These are phyloP conservation scores for Columba guinea DNA, from an alignment of 2,797 vertebrate genomes.

Conservation along the genomic window DNA sequence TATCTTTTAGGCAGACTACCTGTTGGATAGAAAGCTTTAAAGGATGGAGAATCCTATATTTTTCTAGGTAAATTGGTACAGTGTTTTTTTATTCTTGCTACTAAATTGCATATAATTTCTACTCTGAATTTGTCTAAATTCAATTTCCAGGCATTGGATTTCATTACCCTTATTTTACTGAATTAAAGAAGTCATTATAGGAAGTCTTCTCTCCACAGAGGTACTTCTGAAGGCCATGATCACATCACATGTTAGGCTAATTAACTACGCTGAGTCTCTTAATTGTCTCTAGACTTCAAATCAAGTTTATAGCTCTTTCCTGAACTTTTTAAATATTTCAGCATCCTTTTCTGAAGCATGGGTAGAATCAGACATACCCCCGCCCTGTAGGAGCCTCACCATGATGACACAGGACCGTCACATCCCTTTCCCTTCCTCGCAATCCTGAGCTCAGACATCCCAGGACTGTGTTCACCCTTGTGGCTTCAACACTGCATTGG, in stretches of 20 bases:
- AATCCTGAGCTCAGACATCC: not conserved
- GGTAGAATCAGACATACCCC: not conserved
- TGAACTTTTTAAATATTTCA: conserved; percentile 4
- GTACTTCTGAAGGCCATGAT: conserved; percentile 53
- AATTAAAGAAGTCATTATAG: conserved; percentile 65
- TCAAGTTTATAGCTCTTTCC: not conserved
- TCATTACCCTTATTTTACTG: conserved; percentile 59
- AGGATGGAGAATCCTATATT: not conserved
- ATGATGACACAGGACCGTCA: not conserved
- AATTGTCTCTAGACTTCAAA: conserved; percentile 32
- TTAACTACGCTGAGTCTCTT: conserved; percentile 26
- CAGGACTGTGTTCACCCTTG: not conserved
- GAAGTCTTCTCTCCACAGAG: conserved; percentile 39
- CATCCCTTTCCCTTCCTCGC: fast-evolving
- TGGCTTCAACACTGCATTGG: not conserved
- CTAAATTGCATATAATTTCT: conserved; percentile 53
- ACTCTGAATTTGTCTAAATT: conserved; percentile 59
- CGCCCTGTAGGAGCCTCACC: fast-evolving
- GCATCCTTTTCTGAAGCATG: not conserved
- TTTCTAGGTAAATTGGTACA: conserved; percentile 24
- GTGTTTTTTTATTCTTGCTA: conserved; percentile 19
- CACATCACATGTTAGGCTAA: conserved; percentile 31
- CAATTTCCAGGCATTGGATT: conserved; percentile 60
- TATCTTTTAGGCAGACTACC: not conserved
- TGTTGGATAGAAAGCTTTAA: not conserved